Evolutionary conservation across 2,797 vertebrate genomes (phyloP).

Genomic region (Craterocephalus amniculus): DNA sequence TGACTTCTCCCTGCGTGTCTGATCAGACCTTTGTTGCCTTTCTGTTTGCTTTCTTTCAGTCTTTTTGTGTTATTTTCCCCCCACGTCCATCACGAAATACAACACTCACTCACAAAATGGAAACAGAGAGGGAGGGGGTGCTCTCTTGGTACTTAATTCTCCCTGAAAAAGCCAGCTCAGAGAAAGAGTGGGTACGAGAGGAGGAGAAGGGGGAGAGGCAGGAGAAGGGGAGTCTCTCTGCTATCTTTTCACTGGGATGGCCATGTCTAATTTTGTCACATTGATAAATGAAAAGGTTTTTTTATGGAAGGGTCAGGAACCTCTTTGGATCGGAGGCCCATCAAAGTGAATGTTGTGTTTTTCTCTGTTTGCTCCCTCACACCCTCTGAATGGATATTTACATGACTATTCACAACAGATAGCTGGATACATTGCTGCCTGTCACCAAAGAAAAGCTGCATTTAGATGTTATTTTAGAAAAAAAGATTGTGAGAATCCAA

Average conservation of each 20-base stretch:
- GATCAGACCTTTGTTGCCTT: constrained; percentile 69
- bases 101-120: constrained; percentile 64
- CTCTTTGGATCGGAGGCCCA: constrained; percentile 72
- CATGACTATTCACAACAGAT: constrained; percentile 59
- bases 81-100: constrained; percentile 64
- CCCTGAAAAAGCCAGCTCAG: constrained; percentile 57
- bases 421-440: constrained; percentile 22
- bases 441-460: constrained; percentile 17
- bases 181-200: constrained; percentile 53
- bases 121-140: constrained; percentile 38
- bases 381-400: constrained; percentile 61
- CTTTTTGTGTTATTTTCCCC: constrained; percentile 61
- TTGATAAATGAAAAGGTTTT: constrained; percentile 79
- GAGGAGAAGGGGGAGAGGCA: constrained; percentile 30
- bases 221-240: constrained; percentile 57
- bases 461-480: neutral
- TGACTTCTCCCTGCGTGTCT: constrained; percentile 70
- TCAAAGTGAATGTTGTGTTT: constrained; percentile 74
- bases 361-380: constrained; percentile 56
- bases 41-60: constrained; percentile 55
- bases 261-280: constrained; percentile 82
- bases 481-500: neutral
- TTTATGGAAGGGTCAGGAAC: constrained; percentile 73
- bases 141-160: constrained; percentile 68
- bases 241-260: constrained; percentile 72